Base-by-base conservation (phyloP, 2,888 invertebrate species). In the Heliconius charithonia region DNA sequence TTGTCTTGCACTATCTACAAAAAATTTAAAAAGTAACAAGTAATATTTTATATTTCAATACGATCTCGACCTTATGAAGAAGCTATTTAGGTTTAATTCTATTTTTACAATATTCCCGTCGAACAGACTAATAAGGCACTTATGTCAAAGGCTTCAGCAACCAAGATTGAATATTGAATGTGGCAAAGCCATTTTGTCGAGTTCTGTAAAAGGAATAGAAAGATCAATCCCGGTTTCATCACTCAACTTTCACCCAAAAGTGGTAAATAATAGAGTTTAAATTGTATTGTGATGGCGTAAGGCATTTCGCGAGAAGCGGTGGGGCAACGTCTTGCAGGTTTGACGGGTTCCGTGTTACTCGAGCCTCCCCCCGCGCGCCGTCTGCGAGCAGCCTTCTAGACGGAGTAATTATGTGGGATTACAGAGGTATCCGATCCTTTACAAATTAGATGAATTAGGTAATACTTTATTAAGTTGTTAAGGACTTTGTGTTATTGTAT, bases 281-380 rank as follows among this genome's bases (percentile, higher is more conserved):
- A 86, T 75, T 88, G 22, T 80, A 51, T 84, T 83, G 77, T 65
- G 4, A 51, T 77, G 79, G 78, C 41, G 80, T 72, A 80, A 85
- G 89, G 91, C 89, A 93, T 93, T 94, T 93, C 90, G 94, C 94
- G 91, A 92, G 89, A 87, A 85, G 87, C 87, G 84, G 86, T 85
- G 89, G 88, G 86, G 88, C 85, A 87, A 87, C 87, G 88, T 88
- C 89, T 86, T 89, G 91, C 93, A 92, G 91, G 93, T 93, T 89
- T 88, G 93, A 93, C 94, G 87, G 94, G 94, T 93, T 94, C 94
- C 91, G 94, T 94, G 93, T 94, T 94, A 94, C 94, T 84, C 93
- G 84, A 83, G 78, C 82, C 83, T 80, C 83, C 85, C 87, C 85
- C 86, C 83, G 81, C 75, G 67, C 75, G 19, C 51, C 22, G 69